These are phyloP conservation scores for Acheta domesticus DNA, from an alignment of 2,888 invertebrate species.

Conservation along the genomic window DNA sequence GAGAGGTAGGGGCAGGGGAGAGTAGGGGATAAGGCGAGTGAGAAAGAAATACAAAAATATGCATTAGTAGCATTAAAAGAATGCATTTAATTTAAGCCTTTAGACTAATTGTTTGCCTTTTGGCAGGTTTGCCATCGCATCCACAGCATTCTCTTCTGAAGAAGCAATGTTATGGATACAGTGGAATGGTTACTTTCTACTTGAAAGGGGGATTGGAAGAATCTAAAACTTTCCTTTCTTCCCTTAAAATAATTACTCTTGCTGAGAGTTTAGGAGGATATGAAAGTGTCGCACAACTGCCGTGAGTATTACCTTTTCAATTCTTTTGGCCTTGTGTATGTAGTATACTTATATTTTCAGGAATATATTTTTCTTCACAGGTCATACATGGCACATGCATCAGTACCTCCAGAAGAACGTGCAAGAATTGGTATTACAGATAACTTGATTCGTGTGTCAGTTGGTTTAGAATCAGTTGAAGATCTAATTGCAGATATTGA, in stretches of 20 bases:
- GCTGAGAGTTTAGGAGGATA: constrained; percentile 96
- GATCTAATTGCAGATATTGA: constrained; percentile 83
- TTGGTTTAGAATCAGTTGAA: constrained; percentile 82
- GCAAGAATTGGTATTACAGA: constrained; percentile 75
- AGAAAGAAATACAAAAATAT: too few relatives aligned
- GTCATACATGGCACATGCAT: constrained; percentile 92
- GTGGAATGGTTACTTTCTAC: constrained; percentile 89
- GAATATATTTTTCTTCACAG: constrained; percentile 45
- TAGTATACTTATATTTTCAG: neutral
- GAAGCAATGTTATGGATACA: constrained; percentile 80
- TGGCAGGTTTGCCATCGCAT: constrained; percentile 69
- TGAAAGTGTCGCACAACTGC: constrained; percentile 91
- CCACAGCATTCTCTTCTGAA: constrained; percentile 78
- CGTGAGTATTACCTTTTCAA: constrained; percentile 60
- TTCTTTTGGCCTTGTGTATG: neutral
- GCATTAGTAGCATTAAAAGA: too few relatives aligned
- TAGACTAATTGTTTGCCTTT: too few relatives aligned
- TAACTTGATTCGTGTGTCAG: constrained; percentile 79
- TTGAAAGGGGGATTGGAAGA: constrained; percentile 72
- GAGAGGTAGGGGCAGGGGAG: too few relatives aligned
- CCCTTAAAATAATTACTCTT: constrained; percentile 75
- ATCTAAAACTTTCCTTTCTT: constrained; percentile 68
- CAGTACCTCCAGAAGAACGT: constrained; percentile 74
- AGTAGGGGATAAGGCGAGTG: too few relatives aligned
- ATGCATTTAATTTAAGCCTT: too few relatives aligned